Evolutionary conservation across 2,797 vertebrate genomes (phyloP), one percentile per base, ranked within the genome.

Genomic region (Prionace glauca): DNA sequence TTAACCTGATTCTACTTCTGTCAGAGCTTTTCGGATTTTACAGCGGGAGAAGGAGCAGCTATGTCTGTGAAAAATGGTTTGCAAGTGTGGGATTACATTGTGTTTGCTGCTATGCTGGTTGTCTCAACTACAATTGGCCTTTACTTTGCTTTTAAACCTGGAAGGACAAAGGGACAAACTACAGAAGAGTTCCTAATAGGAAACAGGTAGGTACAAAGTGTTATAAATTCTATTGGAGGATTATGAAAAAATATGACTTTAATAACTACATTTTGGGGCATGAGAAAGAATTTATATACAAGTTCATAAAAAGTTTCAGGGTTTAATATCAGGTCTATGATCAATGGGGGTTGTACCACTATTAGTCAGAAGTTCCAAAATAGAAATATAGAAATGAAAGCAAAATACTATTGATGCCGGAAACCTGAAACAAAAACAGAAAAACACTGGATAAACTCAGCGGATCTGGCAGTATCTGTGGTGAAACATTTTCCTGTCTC

Each of bases 171-270:
- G 18, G 9, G n/a, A n/a, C 29, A 12, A 95, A 60, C 71, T 74
- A n/a, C 71, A 26, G 93, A 95, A 60, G 93, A 95, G 29, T 95
- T 95, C 71, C 71, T 95, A 16, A 20, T 95, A 95, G 93, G 93
- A 74, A 77, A 22, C 71, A 41, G 93, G 93, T 95, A 56, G 26
- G 93, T 74, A 14, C 32, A 26, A 24, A 20, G 7, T 56, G 50
- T 56, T 56, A 56, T 56, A 56, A 56, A 56, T 56, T 56, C 50
- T 56, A 56, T 3, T 26, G n/a, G 5, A 32, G 29, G 16, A 32
- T 56, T 9, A 32, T 50, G 10, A 18, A 32, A 72, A 62, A 22
- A 32, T 26, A 95, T 77, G 26, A 20, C 71, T 69, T 45, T 62
- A 32, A n/a, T 90, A 88, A 60, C 41, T 22, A 41, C 12, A 91